A percentile compares a stretch with the other conserved stretches of the same genome.
Evolutionary conservation across 1,140 invertebrate species (phyloP).

Genomic region (Drosophila parabipectinata): DNA sequence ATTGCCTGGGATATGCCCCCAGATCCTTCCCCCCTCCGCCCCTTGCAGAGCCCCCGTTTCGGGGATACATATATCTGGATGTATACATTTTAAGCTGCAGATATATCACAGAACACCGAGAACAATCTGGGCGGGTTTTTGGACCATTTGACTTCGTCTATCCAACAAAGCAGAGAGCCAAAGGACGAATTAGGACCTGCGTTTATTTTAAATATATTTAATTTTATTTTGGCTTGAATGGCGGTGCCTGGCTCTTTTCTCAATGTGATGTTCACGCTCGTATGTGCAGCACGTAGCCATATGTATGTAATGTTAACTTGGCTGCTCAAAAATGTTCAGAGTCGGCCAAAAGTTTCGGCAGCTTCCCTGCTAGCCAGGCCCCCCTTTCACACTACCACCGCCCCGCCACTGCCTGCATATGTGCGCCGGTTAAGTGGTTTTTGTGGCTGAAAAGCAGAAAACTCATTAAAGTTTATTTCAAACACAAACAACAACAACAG

Average conservation of each 20-base stretch:
- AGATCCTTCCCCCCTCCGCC: background rate
- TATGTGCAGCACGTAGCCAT: background rate
- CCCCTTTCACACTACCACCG: background rate
- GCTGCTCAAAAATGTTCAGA: slow-evolving; percentile 59
- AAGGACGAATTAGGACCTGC: too few species aligned
- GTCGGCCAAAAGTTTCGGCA: slow-evolving; percentile 59
- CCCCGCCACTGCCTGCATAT: slow-evolving; percentile 54
- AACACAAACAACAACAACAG: slow-evolving; percentile 56
- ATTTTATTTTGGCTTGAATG: too few species aligned
- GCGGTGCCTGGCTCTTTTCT: background rate
- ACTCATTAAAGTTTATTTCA: slow-evolving; percentile 78
- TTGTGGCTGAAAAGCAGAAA: slow-evolving; percentile 76
- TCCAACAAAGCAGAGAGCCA: too few species aligned
- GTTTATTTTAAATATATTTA: too few species aligned
- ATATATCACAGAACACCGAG: background rate
- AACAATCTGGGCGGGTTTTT: background rate
- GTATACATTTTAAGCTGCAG: background rate
- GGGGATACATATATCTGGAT: background rate
- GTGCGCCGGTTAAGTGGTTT: slow-evolving; percentile 73
- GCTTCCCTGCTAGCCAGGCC: slow-evolving; percentile 13
- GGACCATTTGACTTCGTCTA: too few species aligned
- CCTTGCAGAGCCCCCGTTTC: background rate
- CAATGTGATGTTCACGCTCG: background rate
- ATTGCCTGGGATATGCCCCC: slow-evolving; percentile 23
- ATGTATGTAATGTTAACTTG: slow-evolving; percentile 49